These are phyloP conservation scores for Myiagra hebetior DNA, from an alignment of 2,113 vertebrate species.

Conservation along the genomic window DNA sequence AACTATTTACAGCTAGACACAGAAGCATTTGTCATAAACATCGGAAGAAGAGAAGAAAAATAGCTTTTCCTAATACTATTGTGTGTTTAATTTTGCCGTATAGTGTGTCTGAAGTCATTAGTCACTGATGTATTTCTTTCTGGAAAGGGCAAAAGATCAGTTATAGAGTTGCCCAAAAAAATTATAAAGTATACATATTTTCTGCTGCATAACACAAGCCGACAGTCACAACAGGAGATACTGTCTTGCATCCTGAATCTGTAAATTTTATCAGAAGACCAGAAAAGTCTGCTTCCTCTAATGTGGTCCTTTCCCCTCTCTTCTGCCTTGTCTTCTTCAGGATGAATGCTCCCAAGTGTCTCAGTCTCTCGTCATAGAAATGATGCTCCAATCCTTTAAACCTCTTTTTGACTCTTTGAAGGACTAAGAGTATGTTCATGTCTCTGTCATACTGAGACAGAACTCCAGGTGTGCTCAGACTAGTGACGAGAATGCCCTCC, in stretches of 20 bases:
- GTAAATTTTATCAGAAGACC: not conserved
- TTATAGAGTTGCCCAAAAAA: not conserved
- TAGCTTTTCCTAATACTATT: not conserved
- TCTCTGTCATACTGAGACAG: not conserved
- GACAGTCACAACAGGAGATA: not conserved
- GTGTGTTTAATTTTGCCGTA: constrained; percentile 15
- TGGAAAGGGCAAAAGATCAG: constrained; percentile 52
- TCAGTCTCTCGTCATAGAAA: not conserved
- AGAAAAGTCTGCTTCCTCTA: not conserved
- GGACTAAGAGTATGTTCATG: too few relatives aligned
- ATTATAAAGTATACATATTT: not conserved
- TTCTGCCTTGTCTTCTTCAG: not conserved
- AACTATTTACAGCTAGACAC: constrained; percentile 27
- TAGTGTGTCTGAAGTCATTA: constrained; percentile 13
- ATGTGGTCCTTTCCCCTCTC: not conserved
- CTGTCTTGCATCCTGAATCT: not conserved
- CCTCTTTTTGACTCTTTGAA: not conserved
- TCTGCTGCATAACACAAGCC: not conserved
- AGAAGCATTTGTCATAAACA: not conserved
- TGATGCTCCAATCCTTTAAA: not conserved
- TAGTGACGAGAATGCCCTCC: not conserved
- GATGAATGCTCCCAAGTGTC: not conserved
- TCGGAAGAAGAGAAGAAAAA: not conserved
- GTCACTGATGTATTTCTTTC: constrained; percentile 30
- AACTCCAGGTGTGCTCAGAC: not conserved